Evolutionary conservation across 1,140 invertebrate genomes (phyloP), one percentile per base, ranked within the genome.

Genomic region (Orius laevigatus): DNA sequence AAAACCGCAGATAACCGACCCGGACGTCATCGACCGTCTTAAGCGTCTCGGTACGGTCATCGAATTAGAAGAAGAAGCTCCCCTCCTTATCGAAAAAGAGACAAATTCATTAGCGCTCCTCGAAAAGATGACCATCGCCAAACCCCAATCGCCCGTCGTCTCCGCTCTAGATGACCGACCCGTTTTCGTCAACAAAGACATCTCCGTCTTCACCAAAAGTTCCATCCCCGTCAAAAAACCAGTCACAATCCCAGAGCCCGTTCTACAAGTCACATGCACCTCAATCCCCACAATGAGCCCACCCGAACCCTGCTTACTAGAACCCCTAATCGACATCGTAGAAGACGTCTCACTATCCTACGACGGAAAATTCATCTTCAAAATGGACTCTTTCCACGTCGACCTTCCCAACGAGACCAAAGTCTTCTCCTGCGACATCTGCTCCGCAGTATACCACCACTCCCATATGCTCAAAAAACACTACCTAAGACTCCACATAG

Each of bases 381-480:
- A 46, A 41, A 33, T 12, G 6, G 44, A 51, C 25, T 45, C n/a
- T 14, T 19, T 19, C 15, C 36, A 20, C 33, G 35, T 51, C 9
- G 35, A 51, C 12, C 20, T 56, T 32, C 47, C 50, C 5, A 59
- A 61, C 34, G 63, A 63, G n/a, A 57, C 60, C 15, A 64, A 63
- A 40, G 15, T 64, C n/a, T 71, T 61, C 47, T 60, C 60, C 16
- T 75, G 72, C 61, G 70, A 73, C 54, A 63, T 74, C 15, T 75
- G 72, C 57, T 54, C 54, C 5, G 63, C 61, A 3, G 55, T 64
- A 1, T 75, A 73, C 55, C 60, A 65, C 32, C 65, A 71, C 49
- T 63, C 63, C n/a, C 69, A 71, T 49, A 73, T 70, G 54, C 56
- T 75, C 3, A 72, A 73, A 53, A 60, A 70, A 16, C 72, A 75